phyloP scores from a whole-genome alignment of 2,113 vertebrate species.

The Heteronetta atricapilla region DNA sequence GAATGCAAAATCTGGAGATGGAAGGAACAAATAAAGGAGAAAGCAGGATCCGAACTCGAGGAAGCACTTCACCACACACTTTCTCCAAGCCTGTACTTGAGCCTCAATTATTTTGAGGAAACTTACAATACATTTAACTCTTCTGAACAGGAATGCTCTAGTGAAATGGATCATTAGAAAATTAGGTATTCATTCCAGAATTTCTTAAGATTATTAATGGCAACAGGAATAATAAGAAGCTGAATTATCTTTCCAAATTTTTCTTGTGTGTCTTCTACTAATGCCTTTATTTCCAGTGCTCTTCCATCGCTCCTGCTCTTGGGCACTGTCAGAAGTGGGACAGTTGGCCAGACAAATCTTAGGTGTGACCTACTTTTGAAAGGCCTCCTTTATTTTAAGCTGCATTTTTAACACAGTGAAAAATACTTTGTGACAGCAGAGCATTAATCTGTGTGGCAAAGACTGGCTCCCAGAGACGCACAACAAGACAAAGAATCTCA shows the following conservation, averaged over 20 bases:
- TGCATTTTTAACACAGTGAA: slow-evolving; percentile 32
- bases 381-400: slow-evolving; percentile 34
- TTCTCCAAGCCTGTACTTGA: background rate
- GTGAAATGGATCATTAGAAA: background rate
- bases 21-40: background rate
- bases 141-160: background rate
- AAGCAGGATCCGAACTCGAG: background rate
- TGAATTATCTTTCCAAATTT: background rate
- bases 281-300: background rate
- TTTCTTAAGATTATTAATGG: background rate
- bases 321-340: slow-evolving; percentile 23
- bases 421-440: slow-evolving; percentile 51
- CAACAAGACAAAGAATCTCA: background rate
- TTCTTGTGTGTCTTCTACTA: background rate
- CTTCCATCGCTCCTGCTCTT: background rate
- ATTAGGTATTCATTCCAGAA: background rate
- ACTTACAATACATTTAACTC: background rate
- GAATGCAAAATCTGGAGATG: background rate
- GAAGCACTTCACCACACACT: background rate
- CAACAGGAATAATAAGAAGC: background rate
- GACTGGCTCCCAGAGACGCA: background rate
- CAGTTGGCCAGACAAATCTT: slow-evolving; percentile 20
- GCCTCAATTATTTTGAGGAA: background rate
- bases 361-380: slow-evolving; percentile 43
- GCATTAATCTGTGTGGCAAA: background rate